phyloP scores from a whole-genome alignment of 2,113 vertebrate genomes.

The Chelonoidis abingdonii region DNA sequence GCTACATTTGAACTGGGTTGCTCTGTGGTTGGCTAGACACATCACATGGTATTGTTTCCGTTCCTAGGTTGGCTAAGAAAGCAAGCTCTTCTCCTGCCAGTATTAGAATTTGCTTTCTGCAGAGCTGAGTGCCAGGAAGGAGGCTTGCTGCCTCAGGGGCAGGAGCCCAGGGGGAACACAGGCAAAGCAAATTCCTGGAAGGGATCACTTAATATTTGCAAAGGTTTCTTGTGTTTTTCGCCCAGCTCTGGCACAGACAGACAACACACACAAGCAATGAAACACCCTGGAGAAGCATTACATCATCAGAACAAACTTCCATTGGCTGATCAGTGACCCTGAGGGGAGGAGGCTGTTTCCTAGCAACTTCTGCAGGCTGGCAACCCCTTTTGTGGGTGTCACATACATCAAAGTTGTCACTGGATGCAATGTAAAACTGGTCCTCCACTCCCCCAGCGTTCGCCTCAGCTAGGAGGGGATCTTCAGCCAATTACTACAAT shows the following conservation, averaged over 20 bases:
- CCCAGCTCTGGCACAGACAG: neutral
- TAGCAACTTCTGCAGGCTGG: conserved; percentile 50
- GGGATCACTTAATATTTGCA: neutral
- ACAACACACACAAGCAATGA: neutral
- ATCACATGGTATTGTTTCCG: accelerated
- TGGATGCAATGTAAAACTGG: neutral
- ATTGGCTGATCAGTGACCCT: conserved; percentile 48
- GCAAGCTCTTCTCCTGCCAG: accelerated
- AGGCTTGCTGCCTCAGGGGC: accelerated
- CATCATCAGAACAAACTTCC: conserved; percentile 33
- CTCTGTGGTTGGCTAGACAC: accelerated
- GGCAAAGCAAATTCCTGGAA: accelerated
- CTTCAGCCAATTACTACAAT: accelerated
- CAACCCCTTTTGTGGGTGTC: conserved; percentile 17
- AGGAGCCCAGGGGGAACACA: neutral
- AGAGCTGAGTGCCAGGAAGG: neutral
- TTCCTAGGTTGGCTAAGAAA: accelerated
- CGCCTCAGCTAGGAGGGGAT: neutral
- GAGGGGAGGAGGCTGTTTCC: conserved; percentile 64
- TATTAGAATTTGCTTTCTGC: accelerated
- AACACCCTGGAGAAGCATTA: conserved; percentile 29
- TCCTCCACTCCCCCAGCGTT: neutral
- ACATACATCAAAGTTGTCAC: conserved; percentile 22
- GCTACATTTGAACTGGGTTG: accelerated
- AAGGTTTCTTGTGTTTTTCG: neutral